Percentiles rank a stretch among this genome's conserved stretches.
These are phyloP conservation scores for Sebastolobus alascanus DNA, from an alignment of 2,797 vertebrate species.

Conservation along the genomic window DNA sequence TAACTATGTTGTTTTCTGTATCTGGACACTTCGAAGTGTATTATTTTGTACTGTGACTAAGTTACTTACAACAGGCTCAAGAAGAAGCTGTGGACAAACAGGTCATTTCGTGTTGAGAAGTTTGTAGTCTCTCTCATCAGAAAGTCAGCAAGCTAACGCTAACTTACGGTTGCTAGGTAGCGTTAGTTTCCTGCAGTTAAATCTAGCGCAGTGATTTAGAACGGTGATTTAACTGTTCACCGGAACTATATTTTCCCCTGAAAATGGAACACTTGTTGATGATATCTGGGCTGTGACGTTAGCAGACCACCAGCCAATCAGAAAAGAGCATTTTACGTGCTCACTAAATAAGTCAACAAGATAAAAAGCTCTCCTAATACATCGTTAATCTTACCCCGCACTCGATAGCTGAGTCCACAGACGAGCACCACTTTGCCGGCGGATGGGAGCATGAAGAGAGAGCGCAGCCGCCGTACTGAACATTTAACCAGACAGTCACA, in stretches of 20 bases:
- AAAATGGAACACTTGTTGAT: no score
- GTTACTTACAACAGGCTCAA: not conserved
- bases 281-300: not conserved
- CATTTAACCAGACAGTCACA: conserved; percentile 30
- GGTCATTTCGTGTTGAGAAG: not conserved
- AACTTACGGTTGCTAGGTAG: not conserved
- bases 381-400: conserved; percentile 81
- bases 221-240: not conserved
- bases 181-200: not conserved
- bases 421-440: conserved; percentile 82
- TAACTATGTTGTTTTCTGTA: not conserved
- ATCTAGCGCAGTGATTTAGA: not conserved
- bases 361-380: not conserved
- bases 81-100: not conserved
- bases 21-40: accelerated
- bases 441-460: conserved; percentile 64
- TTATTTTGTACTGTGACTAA: not conserved
- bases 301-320: accelerated
- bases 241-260: no score
- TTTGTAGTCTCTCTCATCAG: not conserved
- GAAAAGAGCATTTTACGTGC: not conserved
- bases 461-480: not conserved
- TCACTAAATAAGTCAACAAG: not conserved
- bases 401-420: conserved; percentile 73
- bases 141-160: not conserved